Evolutionary conservation across 2,888 invertebrate species (phyloP).

Genomic region (Tuberolachnus salignus): DNA sequence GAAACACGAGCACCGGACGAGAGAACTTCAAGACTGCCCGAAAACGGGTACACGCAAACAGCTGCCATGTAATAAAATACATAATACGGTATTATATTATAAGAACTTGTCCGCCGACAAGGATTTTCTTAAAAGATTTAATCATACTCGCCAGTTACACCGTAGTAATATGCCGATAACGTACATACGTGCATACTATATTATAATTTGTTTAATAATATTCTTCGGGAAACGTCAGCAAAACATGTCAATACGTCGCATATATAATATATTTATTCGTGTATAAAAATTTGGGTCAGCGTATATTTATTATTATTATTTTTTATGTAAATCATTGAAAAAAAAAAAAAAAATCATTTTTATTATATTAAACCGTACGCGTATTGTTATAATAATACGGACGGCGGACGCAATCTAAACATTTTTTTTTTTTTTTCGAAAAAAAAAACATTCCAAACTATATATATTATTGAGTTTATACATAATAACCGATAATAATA

Average conservation of each 20-base stretch:
- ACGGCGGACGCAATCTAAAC: too few species aligned
- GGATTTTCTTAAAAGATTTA: constrained; percentile 21
- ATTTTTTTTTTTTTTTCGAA: too few species aligned
- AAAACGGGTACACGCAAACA: constrained; percentile 17
- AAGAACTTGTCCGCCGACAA: constrained; percentile 6
- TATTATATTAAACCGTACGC: too few species aligned
- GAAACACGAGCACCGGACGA: constrained; percentile 7
- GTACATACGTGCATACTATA: too few species aligned
- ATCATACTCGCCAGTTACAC: not conserved
- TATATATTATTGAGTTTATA: too few species aligned
- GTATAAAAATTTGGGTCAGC: too few species aligned
- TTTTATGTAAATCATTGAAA: too few species aligned
- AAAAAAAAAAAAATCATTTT: too few species aligned
- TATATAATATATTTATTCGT: too few species aligned
- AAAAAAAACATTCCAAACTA: too few species aligned
- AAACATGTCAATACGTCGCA: not conserved
- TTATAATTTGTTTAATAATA: not conserved
- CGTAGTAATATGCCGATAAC: not conserved
- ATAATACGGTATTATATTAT: not conserved
- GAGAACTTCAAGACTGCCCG: constrained; percentile 15
- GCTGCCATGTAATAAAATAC: constrained; percentile 8
- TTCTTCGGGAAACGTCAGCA: not conserved
- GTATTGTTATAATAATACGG: too few species aligned
- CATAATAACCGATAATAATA: not conserved
- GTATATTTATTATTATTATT: too few species aligned